Evolutionary conservation across 2,888 invertebrate genomes (phyloP).

Genomic region (Dorcus hopei): DNA sequence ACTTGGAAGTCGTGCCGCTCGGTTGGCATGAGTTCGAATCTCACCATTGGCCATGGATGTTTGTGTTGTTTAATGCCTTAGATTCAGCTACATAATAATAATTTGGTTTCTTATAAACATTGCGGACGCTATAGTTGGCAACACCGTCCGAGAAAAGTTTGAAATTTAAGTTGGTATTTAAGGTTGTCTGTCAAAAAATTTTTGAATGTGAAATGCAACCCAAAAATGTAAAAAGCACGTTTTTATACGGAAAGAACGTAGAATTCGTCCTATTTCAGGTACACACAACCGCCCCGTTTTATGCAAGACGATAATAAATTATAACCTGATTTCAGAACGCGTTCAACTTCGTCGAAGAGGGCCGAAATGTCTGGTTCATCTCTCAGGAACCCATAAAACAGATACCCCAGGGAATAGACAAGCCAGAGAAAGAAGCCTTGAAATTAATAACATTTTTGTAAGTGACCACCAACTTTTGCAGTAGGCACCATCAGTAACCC

Average conservation of each 20-base stretch:
- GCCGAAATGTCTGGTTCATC: conserved; percentile 15
- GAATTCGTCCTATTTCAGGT: conserved; percentile 12
- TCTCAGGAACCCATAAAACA: conserved; percentile 11
- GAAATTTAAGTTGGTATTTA: neutral
- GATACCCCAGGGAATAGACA: conserved; percentile 6
- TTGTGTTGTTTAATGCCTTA: no score
- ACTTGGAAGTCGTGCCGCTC: no score
- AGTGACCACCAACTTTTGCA: neutral
- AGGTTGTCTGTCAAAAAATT: neutral
- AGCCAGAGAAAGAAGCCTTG: conserved; percentile 10
- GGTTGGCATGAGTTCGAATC: no score
- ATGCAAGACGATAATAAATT: no score
- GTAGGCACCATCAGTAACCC: neutral
- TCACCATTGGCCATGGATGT: no score
- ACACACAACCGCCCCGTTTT: neutral
- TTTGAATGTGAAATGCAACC: neutral
- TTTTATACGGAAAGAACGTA: conserved; percentile 9
- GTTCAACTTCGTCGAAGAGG: conserved; percentile 11
- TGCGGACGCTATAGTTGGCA: neutral
- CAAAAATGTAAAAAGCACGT: conserved; percentile 4
- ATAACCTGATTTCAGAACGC: conserved; percentile 6
- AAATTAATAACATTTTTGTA: conserved; percentile 15
- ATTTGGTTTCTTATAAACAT: neutral
- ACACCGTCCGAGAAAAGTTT: neutral
- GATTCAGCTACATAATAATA: no score